Base-by-base conservation (phyloP, 2,797 vertebrate species). In the Sebastes elongatus region DNA sequence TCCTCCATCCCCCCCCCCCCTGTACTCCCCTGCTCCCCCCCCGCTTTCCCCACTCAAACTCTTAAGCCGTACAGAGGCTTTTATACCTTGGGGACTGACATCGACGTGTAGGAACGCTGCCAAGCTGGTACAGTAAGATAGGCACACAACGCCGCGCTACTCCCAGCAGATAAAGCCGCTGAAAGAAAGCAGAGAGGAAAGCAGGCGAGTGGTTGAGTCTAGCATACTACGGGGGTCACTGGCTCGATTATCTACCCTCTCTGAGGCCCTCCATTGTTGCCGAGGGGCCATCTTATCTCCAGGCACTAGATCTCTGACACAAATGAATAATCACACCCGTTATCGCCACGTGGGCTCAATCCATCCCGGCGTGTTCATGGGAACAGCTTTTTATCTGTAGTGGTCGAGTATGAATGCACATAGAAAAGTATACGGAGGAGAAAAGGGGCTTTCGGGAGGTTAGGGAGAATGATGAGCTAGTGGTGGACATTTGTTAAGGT, bases 201-300 rank as follows among this genome's bases (percentile, higher is more conserved):
- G 33, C 77, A 71, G 72, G 81, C 33, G 61, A 65, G 83, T 27
- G 73, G 62, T 57, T 38, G 81, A 84, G 86, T 82, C 59, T 14
- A 72, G 80, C 73, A 22, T 60, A 66, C 88, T 78, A 74, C 89
- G 78, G 86, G 89, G 91, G 91, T 94, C 90, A 88, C 83, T 61
- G 86, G 78, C 88, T 86, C 85, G 56, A 94, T 94, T 91, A 95
- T 95, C 88, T 81, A 10, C 63, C 84, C 84, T 89, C 86, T 84
- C 85, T 68, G 72, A 90, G 89, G 88, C 84, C 85, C 76, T 87
- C 78, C 86, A 76, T 88, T 88, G 86, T 88, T 88, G 89, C 82
- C 10, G 25, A 74, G 83, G 76, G 83, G 74, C 82, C 87, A 76
- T 89, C 88, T 92, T 92, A 94, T 93, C 94, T 92, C 81, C 67